phyloP scores from a whole-genome alignment of 2,797 vertebrate species.

The Catharus ustulatus region DNA sequence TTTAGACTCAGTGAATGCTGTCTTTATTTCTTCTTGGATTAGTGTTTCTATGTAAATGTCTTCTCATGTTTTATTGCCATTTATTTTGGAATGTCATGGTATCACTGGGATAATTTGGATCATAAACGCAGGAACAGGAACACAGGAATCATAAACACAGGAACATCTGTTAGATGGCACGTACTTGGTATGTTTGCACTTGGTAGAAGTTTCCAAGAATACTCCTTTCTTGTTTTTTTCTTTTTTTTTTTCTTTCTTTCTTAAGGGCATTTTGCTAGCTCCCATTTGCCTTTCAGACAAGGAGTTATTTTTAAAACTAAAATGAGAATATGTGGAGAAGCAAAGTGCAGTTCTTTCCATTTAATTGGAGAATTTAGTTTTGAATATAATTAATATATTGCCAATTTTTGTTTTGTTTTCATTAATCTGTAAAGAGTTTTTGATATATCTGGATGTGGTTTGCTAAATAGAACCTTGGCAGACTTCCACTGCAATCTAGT shows the following conservation, averaged over 20 bases:
- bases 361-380: slow-evolving; percentile 9
- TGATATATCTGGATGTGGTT: slow-evolving; percentile 48
- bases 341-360: neutral
- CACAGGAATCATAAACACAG: neutral
- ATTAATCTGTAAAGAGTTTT: slow-evolving; percentile 50
- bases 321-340: neutral
- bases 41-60: neutral
- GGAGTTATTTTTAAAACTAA: neutral
- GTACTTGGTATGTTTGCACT: neutral
- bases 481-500: slow-evolving; percentile 25
- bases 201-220: neutral
- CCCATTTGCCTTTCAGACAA: neutral
- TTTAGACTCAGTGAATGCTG: neutral
- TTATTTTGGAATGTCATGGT: neutral
- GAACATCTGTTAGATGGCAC: neutral
- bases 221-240: neutral
- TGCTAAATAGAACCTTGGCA: slow-evolving; percentile 61
- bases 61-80: neutral
- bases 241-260: too few species aligned
- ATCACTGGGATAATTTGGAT: neutral
- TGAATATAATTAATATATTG: slow-evolving; percentile 21
- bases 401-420: neutral
- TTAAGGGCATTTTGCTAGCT: neutral
- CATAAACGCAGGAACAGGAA: neutral
- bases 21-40: neutral